Evolutionary conservation across 2,888 invertebrate genomes (phyloP), one percentile per base, ranked within the genome.

Genomic region (Therioaphis trifolii): DNA sequence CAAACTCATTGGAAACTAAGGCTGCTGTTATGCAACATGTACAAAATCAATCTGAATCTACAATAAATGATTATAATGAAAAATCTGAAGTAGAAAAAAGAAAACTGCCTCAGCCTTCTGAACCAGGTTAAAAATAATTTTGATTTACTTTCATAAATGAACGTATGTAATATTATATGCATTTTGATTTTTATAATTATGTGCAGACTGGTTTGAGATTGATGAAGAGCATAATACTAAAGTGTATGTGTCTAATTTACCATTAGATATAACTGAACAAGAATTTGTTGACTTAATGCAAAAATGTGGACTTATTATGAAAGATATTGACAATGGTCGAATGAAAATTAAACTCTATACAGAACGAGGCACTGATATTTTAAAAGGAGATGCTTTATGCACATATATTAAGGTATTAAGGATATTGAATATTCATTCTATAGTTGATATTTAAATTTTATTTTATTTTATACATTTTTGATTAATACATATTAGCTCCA

Each of bases 311-410:
- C 91, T 99, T 85, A 93, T 99, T 46, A 96, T 96, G 91, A 92
- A 95, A 87, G 98, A 99, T 89, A 91, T 93, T 0, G 91, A 92
- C 69, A 93, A 92, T 15, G 93, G 93, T 86, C 93, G 93, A 88
- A 94, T 94, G 89, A 98, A 97, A 89, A 90, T 98, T 1, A 99
- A 99, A 90, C 89, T 99, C 52, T 99, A 99, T 89, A 92, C 91
- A 86, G 96, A 97, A 87, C 89, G 92, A 55, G 86, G 85, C 29
- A 93, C 94, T 0, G 92, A 96, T 86, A 91, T 92, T 85, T 91
- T 95, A 49, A 99, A 99, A 90, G 99, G 99, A 14, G 99, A 99
- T 90, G 99, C 95, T 15, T 90, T 96, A 68, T 99, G 99, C 89
- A 96, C 97, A 86, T 99, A 97, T 88, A 96, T 99, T 77, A 97